Base-by-base conservation (phyloP, 37 sponge, comb jelly and placozoan species). In the Spongilla lacustris region DNA sequence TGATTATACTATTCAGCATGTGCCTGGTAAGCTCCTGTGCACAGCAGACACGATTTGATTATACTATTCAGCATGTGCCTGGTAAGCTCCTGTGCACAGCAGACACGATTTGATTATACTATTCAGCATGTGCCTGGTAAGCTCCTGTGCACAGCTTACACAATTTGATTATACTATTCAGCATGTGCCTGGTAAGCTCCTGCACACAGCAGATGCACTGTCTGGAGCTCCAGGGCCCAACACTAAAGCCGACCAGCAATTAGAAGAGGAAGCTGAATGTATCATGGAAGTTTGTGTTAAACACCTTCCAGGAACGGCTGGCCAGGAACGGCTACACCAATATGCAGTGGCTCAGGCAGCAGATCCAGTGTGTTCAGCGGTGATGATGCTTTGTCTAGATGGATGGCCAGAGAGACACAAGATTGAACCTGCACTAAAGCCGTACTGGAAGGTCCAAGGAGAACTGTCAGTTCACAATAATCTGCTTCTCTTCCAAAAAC, bases 1-100 rank as follows among this genome's bases (percentile, higher is more conserved):
- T 27, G 73, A 83, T 68, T 89, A 83, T 68, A 79, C 67, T 19
- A 69, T 83, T 14, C 37, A 41, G 2, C 89, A 89, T 71, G 79
- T 89, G 0, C 84, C 84, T 32, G 84, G 84, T 10, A 78, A 83
- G 68, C 24, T 73, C 0, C 71, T 81, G 36, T 24, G 31, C 2
- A 66, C 31, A 25, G 78, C n/a, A n/a, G n/a, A n/a, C n/a, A n/a
- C n/a, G n/a, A n/a, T n/a, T n/a, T n/a, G n/a, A n/a, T n/a, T n/a
- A n/a, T n/a, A n/a, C n/a, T n/a, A n/a, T n/a, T n/a, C n/a, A n/a
- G n/a, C n/a, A n/a, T n/a, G n/a, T n/a, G n/a, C n/a, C n/a, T n/a
- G n/a, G n/a, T n/a, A n/a, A n/a, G n/a, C n/a, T n/a, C n/a, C n/a
- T n/a, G n/a, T n/a, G n/a, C n/a, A n/a, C n/a, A n/a, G n/a, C n/a